Evolutionary conservation across 2,888 invertebrate species (phyloP).

Genomic region (Girardia tigrina): DNA sequence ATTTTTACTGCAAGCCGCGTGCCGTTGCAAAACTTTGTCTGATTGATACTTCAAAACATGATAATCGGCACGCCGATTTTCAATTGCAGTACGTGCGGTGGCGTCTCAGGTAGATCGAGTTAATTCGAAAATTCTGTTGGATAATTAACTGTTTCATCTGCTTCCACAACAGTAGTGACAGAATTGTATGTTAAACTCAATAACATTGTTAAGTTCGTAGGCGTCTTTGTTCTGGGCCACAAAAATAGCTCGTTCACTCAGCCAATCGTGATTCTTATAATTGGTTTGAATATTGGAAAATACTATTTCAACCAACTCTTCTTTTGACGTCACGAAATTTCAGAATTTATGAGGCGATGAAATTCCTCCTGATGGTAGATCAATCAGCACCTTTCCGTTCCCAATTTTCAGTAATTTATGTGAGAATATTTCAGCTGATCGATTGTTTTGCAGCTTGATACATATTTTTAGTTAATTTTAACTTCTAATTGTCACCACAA

Average conservation of each 20-base stretch:
- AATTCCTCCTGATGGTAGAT: not conserved
- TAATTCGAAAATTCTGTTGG: too few relatives aligned
- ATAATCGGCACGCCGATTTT: slow-evolving; percentile 37
- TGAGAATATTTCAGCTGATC: slow-evolving; percentile 27
- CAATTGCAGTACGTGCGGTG: slow-evolving; percentile 36
- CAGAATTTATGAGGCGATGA: slow-evolving; percentile 8
- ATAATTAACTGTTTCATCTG: too few relatives aligned
- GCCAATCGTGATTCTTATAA: slow-evolving; percentile 31
- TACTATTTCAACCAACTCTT: not conserved
- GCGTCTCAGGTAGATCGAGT: slow-evolving; percentile 37
- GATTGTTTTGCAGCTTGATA: slow-evolving; percentile 21
- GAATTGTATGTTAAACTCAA: too few relatives aligned
- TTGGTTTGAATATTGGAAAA: not conserved
- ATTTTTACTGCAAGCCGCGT: slow-evolving; percentile 36
- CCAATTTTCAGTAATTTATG: slow-evolving; percentile 15
- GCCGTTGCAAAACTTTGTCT: slow-evolving; percentile 37
- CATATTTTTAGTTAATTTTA: slow-evolving; percentile 24
- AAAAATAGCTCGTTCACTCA: slow-evolving; percentile 39
- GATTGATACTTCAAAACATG: slow-evolving; percentile 37
- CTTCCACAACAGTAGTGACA: too few relatives aligned
- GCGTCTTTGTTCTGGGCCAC: slow-evolving; percentile 38
- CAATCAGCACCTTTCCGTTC: slow-evolving; percentile 2
- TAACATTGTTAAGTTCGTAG: slow-evolving; percentile 35
- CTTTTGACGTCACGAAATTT: slow-evolving; percentile 6
- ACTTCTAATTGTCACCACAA: slow-evolving; percentile 35